Percentiles rank a stretch among this genome's conserved stretches.
These are phyloP conservation scores for Boleophthalmus pectinirostris DNA, from an alignment of 2,113 vertebrate species.

Conservation along the genomic window DNA sequence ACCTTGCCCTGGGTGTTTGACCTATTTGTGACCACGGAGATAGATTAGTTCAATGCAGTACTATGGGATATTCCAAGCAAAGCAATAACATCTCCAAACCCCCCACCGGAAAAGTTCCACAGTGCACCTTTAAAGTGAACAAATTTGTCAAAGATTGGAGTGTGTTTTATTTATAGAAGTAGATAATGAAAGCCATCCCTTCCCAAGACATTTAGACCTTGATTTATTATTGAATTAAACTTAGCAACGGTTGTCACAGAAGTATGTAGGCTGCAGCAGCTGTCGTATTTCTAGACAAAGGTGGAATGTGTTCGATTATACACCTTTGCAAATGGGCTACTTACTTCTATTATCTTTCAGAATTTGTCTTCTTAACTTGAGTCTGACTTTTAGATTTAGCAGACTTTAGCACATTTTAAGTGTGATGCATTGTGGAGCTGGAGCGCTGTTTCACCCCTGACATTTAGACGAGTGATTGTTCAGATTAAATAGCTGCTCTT, in stretches of 20 bases:
- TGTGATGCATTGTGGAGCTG: conserved; percentile 24
- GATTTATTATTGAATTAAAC: background rate
- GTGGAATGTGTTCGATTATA: background rate
- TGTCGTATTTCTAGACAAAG: too few species aligned
- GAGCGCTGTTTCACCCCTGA: conserved; percentile 54
- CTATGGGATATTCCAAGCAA: too few species aligned
- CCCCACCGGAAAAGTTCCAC: too few species aligned
- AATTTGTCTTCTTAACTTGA: background rate
- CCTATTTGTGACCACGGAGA: too few species aligned
- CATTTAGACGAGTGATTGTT: conserved; percentile 62
- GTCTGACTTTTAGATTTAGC: conserved; percentile 1
- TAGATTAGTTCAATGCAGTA: too few species aligned
- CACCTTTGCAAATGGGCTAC: background rate
- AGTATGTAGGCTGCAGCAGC: background rate
- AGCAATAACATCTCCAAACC: too few species aligned
- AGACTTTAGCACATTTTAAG: conserved; percentile 33
- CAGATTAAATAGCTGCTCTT: conserved; percentile 31
- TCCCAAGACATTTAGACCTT: background rate
- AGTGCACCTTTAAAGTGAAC: too few species aligned
- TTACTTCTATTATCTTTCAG: too few species aligned
- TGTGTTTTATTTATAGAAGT: too few species aligned
- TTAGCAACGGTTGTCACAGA: background rate
- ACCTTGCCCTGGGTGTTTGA: too few species aligned
- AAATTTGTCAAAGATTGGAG: too few species aligned
- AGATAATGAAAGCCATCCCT: background rate